phyloP scores from a whole-genome alignment of 2,113 vertebrate genomes.

The Chascanopsetta lugubris region DNA sequence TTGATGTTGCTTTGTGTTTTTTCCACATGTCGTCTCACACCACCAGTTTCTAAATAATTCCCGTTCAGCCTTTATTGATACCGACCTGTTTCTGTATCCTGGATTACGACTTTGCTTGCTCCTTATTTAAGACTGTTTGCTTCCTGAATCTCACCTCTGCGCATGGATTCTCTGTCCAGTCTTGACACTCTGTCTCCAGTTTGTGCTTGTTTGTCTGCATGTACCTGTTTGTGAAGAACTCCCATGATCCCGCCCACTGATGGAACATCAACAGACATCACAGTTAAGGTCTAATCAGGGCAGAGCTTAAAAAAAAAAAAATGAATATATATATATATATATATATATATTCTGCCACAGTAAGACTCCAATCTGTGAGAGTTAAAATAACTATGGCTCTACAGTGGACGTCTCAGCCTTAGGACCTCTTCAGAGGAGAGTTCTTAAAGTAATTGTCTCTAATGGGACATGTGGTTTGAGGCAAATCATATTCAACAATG shows the following conservation, averaged over 20 bases:
- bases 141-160: too few relatives aligned
- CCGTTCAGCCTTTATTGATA: too few relatives aligned
- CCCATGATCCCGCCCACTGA: conserved; percentile 34
- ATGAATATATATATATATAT: too few relatives aligned
- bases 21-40: too few relatives aligned
- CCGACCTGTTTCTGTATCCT: too few relatives aligned
- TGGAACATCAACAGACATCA: conserved; percentile 27
- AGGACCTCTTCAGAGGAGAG: conserved; percentile 17
- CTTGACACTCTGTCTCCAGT: conserved; percentile 1
- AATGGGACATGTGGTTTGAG: conserved; percentile 50
- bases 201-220: conserved; percentile 4
- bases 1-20: too few relatives aligned
- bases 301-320: conserved; percentile 31
- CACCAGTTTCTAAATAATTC: too few relatives aligned
- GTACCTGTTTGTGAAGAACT: conserved; percentile 40
- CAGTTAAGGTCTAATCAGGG: conserved; percentile 41
- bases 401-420: conserved; percentile 13
- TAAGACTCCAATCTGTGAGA: conserved; percentile 33
- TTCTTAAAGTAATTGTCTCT: conserved; percentile 21
- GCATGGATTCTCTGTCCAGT: too few relatives aligned
- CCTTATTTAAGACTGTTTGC: too few relatives aligned
- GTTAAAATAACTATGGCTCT: conserved; percentile 18
- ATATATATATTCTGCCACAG: conserved; percentile 40
- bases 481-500: conserved; percentile 21
- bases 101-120: too few relatives aligned